Conservation (phyloP, 2,888 invertebrate species). For the Flexamia atlantica region DNA sequence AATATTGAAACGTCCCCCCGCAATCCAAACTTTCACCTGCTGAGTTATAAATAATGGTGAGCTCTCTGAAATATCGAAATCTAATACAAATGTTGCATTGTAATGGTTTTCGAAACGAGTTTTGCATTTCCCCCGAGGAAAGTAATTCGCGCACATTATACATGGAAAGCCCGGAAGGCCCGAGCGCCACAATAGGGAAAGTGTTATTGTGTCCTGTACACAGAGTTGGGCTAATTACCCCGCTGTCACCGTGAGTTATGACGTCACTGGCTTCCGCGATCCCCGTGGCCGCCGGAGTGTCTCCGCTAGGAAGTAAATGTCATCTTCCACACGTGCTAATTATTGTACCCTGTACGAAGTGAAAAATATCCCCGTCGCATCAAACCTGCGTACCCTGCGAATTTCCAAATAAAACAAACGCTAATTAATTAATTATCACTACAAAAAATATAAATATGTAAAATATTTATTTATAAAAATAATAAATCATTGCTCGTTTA, state of each 20-base stretch:
- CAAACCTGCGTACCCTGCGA: no score
- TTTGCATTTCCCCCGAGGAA: background rate
- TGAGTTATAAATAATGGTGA: background rate
- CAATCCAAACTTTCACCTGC: no score
- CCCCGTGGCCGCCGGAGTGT: background rate
- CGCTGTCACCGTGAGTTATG: conserved; percentile 24
- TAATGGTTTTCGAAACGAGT: conserved; percentile 30
- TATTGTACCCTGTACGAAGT: no score
- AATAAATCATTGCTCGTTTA: no score
- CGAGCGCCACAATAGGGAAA: conserved; percentile 28
- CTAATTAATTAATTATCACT: no score
- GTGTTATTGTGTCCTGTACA: conserved; percentile 13
- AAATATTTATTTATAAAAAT: no score
- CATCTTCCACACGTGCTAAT: no score
- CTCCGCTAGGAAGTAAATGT: background rate
- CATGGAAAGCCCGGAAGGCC: conserved; percentile 21
- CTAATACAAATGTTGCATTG: conserved; percentile 23
- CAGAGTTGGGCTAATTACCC: conserved; percentile 16
- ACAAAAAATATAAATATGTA: no score
- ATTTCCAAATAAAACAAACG: no score
- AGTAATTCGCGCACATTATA: background rate
- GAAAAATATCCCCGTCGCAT: no score
- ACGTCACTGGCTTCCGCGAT: conserved; percentile 27
- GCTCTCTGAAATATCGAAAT: conserved; percentile 6
- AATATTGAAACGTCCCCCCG: no score